Conservation (phyloP, 2,888 invertebrate species). For the Caenorhabditis drosophilae region DNA sequence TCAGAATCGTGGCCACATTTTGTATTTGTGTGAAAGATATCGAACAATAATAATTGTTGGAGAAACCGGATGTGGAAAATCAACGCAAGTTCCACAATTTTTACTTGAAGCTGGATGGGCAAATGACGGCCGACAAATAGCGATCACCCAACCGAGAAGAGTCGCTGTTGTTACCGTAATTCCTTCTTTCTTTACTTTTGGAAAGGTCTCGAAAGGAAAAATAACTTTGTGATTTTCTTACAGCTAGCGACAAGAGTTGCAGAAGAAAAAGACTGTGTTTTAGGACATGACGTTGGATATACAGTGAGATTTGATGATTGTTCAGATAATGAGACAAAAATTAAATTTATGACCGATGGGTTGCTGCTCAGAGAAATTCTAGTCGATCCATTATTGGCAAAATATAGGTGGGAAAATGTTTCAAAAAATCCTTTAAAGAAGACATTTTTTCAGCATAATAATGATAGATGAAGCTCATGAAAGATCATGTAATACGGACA, state of each 20-base stretch:
- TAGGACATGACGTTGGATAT: slow-evolving; percentile 84
- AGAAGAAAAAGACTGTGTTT: slow-evolving; percentile 81
- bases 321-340: slow-evolving; percentile 69
- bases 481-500: slow-evolving; percentile 87
- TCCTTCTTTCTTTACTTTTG: too few species aligned
- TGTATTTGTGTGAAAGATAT: slow-evolving; percentile 87
- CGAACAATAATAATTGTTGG: slow-evolving; percentile 85
- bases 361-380: slow-evolving; percentile 92
- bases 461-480: slow-evolving; percentile 80
- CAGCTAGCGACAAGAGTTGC: slow-evolving; percentile 84
- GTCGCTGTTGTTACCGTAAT: slow-evolving; percentile 82
- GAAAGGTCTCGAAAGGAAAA: background rate
- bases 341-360: slow-evolving; percentile 93
- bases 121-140: slow-evolving; percentile 79
- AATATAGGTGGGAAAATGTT: slow-evolving; percentile 74
- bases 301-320: slow-evolving; percentile 77
- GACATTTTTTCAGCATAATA: slow-evolving; percentile 48
- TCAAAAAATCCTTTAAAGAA: background rate
- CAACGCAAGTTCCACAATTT: slow-evolving; percentile 89
- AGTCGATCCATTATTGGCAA: slow-evolving; percentile 86
- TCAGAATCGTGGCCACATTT: slow-evolving; percentile 80
- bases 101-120: slow-evolving; percentile 85
- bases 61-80: slow-evolving; percentile 92
- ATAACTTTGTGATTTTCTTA: slow-evolving; percentile 14
- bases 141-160: slow-evolving; percentile 88